phyloP scores from a whole-genome alignment of 2,888 invertebrate genomes.

The Scaptodrosophila latifasciaeformis region DNA sequence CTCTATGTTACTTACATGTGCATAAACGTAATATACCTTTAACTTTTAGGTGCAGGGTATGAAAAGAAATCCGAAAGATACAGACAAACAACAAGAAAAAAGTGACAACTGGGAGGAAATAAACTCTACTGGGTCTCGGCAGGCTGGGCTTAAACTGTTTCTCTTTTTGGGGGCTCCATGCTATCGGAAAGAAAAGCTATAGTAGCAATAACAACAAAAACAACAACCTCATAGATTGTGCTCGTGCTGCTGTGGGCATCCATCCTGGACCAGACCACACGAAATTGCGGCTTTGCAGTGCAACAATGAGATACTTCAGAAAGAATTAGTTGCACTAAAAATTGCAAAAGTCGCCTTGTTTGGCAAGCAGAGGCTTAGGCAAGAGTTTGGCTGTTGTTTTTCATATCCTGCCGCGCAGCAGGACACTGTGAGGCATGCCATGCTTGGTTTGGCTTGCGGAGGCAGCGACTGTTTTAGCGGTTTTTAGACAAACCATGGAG shows the following conservation, averaged over 20 bases:
- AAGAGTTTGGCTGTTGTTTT: slow-evolving; percentile 8
- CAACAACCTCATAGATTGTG: neutral
- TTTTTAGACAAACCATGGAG: slow-evolving; percentile 44
- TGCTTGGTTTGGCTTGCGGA: too few relatives aligned
- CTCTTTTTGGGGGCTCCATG: slow-evolving; percentile 9
- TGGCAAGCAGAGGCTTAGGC: neutral
- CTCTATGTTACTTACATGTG: too few relatives aligned
- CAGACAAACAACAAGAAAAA: neutral
- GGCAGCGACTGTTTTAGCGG: slow-evolving; percentile 42
- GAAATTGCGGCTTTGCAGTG: slow-evolving; percentile 67
- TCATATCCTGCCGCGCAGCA: slow-evolving; percentile 1
- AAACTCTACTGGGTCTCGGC: neutral
- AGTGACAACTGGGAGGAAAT: slow-evolving; percentile 5
- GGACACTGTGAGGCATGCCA: neutral
- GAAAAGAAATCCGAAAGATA: neutral
- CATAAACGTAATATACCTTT: too few relatives aligned
- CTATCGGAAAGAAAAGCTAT: too few relatives aligned
- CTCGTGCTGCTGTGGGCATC: neutral
- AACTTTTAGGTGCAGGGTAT: too few relatives aligned
- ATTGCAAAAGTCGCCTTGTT: slow-evolving; percentile 58
- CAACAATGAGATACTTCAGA: slow-evolving; percentile 70
- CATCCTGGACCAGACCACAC: slow-evolving; percentile 38
- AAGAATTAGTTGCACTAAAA: slow-evolving; percentile 70
- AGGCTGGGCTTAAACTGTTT: slow-evolving; percentile 42
- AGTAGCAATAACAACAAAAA: neutral